Percentiles rank a stretch among this genome's conserved stretches.
phyloP scores from a whole-genome alignment of 2,888 invertebrate genomes.

The Rhogogaster chlorosoma region DNA sequence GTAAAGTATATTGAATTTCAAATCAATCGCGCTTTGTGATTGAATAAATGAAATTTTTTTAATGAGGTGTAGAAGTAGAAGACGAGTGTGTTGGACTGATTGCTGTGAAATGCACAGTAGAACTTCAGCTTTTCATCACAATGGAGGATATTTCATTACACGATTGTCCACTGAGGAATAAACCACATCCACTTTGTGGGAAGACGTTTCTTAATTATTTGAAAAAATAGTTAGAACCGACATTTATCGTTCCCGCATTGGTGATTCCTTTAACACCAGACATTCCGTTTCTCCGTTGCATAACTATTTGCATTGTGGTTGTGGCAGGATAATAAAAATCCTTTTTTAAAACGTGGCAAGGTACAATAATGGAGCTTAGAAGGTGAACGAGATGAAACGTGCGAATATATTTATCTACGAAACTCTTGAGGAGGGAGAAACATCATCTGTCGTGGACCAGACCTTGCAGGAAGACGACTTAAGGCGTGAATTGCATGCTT shows the following conservation, averaged over 20 bases:
- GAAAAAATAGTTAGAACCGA: not conserved
- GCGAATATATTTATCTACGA: not conserved
- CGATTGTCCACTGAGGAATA: not conserved
- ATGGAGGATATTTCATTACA: not conserved
- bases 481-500: not conserved
- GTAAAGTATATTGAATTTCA: not conserved
- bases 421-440: not conserved
- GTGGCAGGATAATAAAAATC: not conserved
- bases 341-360: not conserved
- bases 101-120: not conserved
- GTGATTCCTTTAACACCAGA: not conserved
- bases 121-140: not conserved
- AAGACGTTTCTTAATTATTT: not conserved
- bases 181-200: not conserved
- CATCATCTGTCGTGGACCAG: slow-evolving; percentile 7
- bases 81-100: not conserved
- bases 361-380: not conserved
- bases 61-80: not conserved
- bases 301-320: not conserved
- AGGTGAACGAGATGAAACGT: slow-evolving; percentile 2
- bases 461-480: not conserved
- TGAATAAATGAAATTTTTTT: not conserved
- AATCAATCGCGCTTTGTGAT: not conserved
- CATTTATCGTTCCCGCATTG: not conserved
- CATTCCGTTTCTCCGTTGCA: not conserved